phyloP scores from a whole-genome alignment of 35 echinoderm and acorn worm species.

The Diadema setosum region DNA sequence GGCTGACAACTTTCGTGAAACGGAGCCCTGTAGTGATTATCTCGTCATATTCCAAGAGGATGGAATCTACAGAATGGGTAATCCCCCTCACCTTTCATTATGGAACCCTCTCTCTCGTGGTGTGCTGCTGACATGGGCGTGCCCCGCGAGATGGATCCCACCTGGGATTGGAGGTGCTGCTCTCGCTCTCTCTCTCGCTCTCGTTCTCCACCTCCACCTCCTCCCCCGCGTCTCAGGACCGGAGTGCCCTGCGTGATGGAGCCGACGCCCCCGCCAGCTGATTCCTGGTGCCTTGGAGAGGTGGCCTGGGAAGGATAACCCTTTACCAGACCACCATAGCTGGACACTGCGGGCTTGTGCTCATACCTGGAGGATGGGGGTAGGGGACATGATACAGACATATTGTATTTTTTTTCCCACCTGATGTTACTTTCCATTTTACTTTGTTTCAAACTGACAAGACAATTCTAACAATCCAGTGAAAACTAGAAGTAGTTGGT shows the following conservation, averaged over 20 bases:
- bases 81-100: not conserved
- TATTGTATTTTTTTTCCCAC: too few species aligned
- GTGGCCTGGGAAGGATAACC: conserved; percentile 25
- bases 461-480: too few species aligned
- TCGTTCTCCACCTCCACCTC: too few species aligned
- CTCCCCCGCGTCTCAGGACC: conserved; percentile 36
- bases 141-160: conserved; percentile 52
- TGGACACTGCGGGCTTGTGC: not conserved
- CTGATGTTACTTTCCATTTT: too few species aligned
- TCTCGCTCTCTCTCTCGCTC: too few species aligned
- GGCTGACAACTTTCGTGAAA: too few species aligned
- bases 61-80: too few species aligned
- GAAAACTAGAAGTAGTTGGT: too few species aligned
- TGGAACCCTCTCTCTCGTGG: not conserved
- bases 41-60: too few species aligned
- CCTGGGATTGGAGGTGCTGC: not conserved
- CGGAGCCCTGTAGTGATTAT: too few species aligned
- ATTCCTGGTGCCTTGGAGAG: conserved; percentile 48
- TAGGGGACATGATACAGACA: too few species aligned
- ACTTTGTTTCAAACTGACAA: too few species aligned
- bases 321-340: conserved; percentile 48
- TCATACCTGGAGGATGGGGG: conserved; percentile 25
- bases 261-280: conserved; percentile 39
- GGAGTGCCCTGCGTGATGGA: conserved; percentile 96
- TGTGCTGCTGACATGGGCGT: not conserved